Base-by-base conservation (phyloP, 2,113 vertebrate species). In the Daphoenositta chrysoptera region DNA sequence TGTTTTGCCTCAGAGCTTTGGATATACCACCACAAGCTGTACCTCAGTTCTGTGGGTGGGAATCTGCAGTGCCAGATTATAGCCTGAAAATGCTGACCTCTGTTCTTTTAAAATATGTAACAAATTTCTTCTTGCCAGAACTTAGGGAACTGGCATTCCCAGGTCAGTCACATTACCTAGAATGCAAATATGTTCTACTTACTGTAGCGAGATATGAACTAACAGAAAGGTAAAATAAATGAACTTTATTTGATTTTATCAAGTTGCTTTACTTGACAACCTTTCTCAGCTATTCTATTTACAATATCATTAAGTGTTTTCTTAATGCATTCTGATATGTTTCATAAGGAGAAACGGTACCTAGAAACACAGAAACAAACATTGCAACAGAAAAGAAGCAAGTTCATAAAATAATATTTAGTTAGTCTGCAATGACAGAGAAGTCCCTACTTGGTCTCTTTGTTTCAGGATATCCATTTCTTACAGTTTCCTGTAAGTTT, bases 321-420 rank as follows among this genome's bases (percentile, higher is more conserved):
- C 92, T 94, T 97, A 97, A 86, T 73, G 89, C 65, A 92, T 94
- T 94, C 82, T 95, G 84, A 94, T 65, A 80, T 56, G 28, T 77
- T 95, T 94, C 83, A 39, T 82, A 87, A 94, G 89, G 65, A 76
- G 44, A 95, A 65, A 83, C 0, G 7, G 56, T 89, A 83, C 95
- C 92, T 94, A 92, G 87, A 97, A 97, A 97, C 86, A 68, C 6
- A 86, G 83, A 90, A 96, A 85, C 95, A 92, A 97, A 96, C 77
- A 97, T 96, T 92, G 95, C 83, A 95, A 94, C 61, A 84, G 40
- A 80, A 87, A 83, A 68, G 70, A 83, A 89, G 12, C 42, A 94
- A 96, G 91, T 58, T 53, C 85, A 53, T 91, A 68, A 89, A 90
- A 84, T 37, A 93, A 93, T 72, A 94, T 86, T 83, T 93, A 51